Evolutionary conservation across 2,888 invertebrate species (phyloP), one percentile per base, ranked within the genome.

Genomic region (Phyllotreta cruciferae): DNA sequence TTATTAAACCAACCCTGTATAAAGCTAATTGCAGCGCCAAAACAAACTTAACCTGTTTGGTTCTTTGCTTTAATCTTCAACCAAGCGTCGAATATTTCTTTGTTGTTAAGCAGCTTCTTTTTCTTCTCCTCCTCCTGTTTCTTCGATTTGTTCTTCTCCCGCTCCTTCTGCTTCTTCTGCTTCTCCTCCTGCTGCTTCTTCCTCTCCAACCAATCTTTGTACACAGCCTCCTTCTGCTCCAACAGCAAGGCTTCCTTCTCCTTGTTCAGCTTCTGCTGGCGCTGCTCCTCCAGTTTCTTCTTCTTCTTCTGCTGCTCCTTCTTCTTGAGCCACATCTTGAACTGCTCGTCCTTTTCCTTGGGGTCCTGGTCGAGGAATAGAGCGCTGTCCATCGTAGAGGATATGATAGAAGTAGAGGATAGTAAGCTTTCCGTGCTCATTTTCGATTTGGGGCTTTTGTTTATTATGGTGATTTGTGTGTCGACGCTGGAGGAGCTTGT

Each of bases 11-110:
- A 9, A 10, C 45, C 11, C 34, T 10, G n/a, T 7, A 6, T 11
- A 5, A 14, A 8, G 47, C 7, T 13, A 13, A 6, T 47, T n/a
- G 1, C 11, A 4, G 10, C n/a, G 6, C 36, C 3, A 9, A 61
- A 62, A 13, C 5, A 36, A 24, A 34, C 13, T 56, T 76, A 88
- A 88, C 83, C 82, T 87, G 85, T 60, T 85, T 49, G 24, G 8
- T 52, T 81, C 62, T 86, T 84, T 58, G 86, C 85, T 67, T 89
- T 89, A 70, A 81, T 85, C 53, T 82, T 82, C 35, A 84, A 79
- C 89, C 89, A 89, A 44, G 77, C 62, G 42, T 77, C 74, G 70
- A 72, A 80, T 47, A 70, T 73, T 4, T 76, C 60, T 41, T 79
- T 73, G 63, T 74, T 77, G 42, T 77, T 77, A 8, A 70, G 65